Base-by-base conservation (phyloP, 2,113 vertebrate genomes). In the Rhipidura dahli region DNA sequence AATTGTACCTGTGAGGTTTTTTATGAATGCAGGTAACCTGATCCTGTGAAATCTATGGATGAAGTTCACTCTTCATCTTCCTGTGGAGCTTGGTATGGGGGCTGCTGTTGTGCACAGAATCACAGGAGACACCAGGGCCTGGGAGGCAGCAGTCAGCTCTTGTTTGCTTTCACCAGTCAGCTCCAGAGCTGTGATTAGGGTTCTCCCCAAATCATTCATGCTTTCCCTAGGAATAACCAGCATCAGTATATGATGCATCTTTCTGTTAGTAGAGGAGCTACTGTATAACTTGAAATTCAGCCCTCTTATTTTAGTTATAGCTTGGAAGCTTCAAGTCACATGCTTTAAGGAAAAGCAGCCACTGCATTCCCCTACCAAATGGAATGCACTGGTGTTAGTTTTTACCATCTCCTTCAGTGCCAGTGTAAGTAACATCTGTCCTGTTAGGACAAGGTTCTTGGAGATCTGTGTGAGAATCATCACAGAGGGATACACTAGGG, bases 381-480 rank as follows among this genome's bases (percentile, higher is more conserved):
- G 15, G 65, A 73, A 66, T 16, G 27, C 33, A 47, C 40, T 51
- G 33, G 31, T 4, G 1, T 39, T 50, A 54, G 14, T 49, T 16
- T 84, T 89, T 56, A 54, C 20, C n/a, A 1, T 40, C 39, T 70
- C 84, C 69, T 87, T 82, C 69, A 47, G 49, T 68, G 27, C 9
- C 83, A 80, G 11, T 8, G 5, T 82, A 26, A n/a, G n/a, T 50
- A 95, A 75, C 79, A 47, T 87, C 83, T 87, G n/a, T 61, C 27
- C 37, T 84, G 47, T 86, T 76, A 89, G 59, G 64, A 85, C 60
- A 76, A 95, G 78, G 56, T 71, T 85, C 85, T 95, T 89, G 37
- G 91, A 94, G 89, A 97, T 85, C 64, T 96, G 78, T 91, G 94
- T 95, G 85, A 96, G 85, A 98, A 97, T 95, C 83, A 82, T 90